Base-by-base conservation (phyloP, 2,797 vertebrate genomes). In the Rallus crepitans region DNA sequence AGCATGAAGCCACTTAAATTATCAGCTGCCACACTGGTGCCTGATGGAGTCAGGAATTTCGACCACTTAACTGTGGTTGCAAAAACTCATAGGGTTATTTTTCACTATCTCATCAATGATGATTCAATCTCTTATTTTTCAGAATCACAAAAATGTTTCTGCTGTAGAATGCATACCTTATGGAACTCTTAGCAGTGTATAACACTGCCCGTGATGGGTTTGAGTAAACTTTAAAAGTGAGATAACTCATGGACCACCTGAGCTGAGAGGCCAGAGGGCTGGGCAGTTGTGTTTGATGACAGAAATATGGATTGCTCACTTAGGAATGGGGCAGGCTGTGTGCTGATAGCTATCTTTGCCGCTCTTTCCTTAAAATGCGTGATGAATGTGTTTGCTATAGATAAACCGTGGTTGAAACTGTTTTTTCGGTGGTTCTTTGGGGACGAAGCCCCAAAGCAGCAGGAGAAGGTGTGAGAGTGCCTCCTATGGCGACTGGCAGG, bases 381-480 rank as follows among this genome's bases (percentile, higher is more conserved):
- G 65, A 42, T 82, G 52, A 80, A 52, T 47, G 40, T 52, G 52
- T 61, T 60, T 73, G 70, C 18, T 77, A 3, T 27, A 71, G 47
- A 61, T 75, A 64, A 88, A 28, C 33, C 33, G 1, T 35, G 55
- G 40, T 11, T n/a, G 30, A 56, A 82, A 21, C 17, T 23, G 64
- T 2, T 47, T 45, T 30, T 48, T 47, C 3, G 6, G 33, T 33
- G 56, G 61, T 31, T 7, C 12, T 66, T 40, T 31, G 78, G 66
- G 68, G n/a, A 53, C 18, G 13, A 77, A 70, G 37, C n/a, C 37
- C 55, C 77, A 40, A 7, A 40, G 12, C 17, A 18, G 31, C n/a
- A 66, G 42, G 63, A 39, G 59, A 47, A 17, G 64, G 94, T 76
- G 72, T 87, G 77, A 91, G 92, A 88, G 88, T 85, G 92, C 90